Evolutionary conservation across 2,113 vertebrate species (phyloP).

Genomic region (Dasyurus viverrinus): DNA sequence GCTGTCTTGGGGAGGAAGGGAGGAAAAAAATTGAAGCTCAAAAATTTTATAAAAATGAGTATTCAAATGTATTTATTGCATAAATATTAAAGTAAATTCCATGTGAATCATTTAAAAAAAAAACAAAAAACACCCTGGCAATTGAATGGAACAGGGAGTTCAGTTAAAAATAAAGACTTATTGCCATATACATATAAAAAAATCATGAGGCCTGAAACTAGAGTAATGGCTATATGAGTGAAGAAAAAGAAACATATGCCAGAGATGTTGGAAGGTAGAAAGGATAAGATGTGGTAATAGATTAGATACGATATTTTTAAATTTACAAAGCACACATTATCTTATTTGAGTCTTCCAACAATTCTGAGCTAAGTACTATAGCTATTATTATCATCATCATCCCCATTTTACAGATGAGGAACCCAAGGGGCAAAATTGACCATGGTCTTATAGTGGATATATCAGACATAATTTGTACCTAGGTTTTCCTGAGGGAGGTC

Average conservation of each 20-base stretch:
- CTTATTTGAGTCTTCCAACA: background rate
- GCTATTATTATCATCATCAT: background rate
- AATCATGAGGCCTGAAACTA: background rate
- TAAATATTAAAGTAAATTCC: too few species aligned
- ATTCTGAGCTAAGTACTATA: background rate
- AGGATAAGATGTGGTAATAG: background rate
- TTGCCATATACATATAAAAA: too few species aligned
- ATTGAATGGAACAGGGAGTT: background rate
- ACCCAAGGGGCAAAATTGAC: background rate
- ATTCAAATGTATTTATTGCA: too few species aligned
- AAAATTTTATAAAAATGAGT: too few species aligned
- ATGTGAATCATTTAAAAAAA: too few species aligned
- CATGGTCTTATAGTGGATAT: background rate
- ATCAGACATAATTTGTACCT: background rate
- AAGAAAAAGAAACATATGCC: background rate
- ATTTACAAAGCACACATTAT: background rate
- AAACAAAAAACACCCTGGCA: too few species aligned
- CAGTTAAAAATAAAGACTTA: background rate
- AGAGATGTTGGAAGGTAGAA: background rate
- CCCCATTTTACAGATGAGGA: background rate
- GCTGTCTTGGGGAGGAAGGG: too few species aligned
- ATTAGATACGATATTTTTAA: background rate
- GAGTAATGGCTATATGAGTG: background rate
- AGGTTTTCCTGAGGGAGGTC: background rate
- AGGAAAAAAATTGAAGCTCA: too few species aligned